Evolutionary conservation across 2,113 vertebrate species (phyloP), one percentile per base, ranked within the genome.

Genomic region (Caloenas nicobarica): DNA sequence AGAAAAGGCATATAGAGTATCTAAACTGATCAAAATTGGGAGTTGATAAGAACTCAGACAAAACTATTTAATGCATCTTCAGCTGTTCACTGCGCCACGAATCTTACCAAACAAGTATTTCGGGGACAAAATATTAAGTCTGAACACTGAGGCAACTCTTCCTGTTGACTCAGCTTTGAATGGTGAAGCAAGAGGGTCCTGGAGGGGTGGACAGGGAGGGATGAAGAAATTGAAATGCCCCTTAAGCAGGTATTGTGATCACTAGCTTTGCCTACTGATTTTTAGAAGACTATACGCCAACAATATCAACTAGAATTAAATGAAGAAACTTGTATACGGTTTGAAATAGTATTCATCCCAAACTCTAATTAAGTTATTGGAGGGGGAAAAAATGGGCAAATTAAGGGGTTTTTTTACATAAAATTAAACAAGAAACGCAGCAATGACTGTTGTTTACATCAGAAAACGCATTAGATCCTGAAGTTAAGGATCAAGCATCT

Each of bases 351-450:
- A 66, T 23, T 72, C 7, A 88, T 53, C 10, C 6, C 40, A 69
- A 86, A 57, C 3, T 48, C 54, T 36, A 83, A 76, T 16, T 9
- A 38, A 76, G 13, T 34, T 69, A 56, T 7, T 50, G 19, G 8
- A 34, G 17, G 14, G n/a, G 6, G 11, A 0, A 3, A 3, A 61
- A 91, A n/a, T 4, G 4, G 11, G 11, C 10, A 70, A 88, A 48
- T 16, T 17, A 29, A 33, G 9, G 9, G 17, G 21, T 48, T 50
- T 22, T 69, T 80, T 65, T 65, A 57, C 1, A 5, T 57, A 62
- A 92, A 73, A 86, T 57, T 15, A 77, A 44, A 33, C 11, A 56
- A 33, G 29, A 68, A 11, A 42, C 18, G 10, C 23, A 86, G 5
- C 26, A 77, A 8, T 44, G 24, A 53, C 22, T 46, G 26, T 38